phyloP scores from a whole-genome alignment of 2,888 invertebrate species.

The Aleiodes leptofemur region DNA sequence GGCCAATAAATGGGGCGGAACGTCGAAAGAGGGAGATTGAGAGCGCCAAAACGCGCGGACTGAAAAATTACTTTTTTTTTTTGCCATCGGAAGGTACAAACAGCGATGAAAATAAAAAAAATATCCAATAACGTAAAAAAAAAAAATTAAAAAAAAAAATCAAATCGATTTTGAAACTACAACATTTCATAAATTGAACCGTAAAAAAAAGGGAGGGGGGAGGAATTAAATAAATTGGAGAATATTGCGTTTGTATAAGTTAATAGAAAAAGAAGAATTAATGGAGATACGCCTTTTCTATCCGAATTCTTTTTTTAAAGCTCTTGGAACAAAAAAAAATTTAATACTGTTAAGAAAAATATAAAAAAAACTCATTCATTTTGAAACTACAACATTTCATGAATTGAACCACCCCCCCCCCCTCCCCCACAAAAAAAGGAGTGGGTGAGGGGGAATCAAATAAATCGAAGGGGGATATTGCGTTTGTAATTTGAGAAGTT shows the following conservation, averaged over 20 bases:
- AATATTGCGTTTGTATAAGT: no score
- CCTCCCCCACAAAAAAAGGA: no score
- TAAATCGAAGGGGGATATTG: conserved; percentile 22
- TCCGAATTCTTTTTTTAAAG: no score
- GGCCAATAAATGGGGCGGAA: conserved; percentile 61
- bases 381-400: no score
- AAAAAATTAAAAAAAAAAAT: background rate
- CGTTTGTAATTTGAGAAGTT: conserved; percentile 30
- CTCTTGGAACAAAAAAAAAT: no score
- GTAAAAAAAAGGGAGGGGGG: background rate
- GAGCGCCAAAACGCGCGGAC: conserved; percentile 34
- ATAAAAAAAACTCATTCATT: no score
- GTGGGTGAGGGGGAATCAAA: background rate
- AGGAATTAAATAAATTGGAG: no score
- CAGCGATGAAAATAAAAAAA: conserved; percentile 27
- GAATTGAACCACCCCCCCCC: no score
- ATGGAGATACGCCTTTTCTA: no score
- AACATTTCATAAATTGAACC: conserved; percentile 15
- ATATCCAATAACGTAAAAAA: conserved; percentile 21
- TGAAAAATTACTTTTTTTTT: conserved; percentile 11
- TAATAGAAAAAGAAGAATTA: no score
- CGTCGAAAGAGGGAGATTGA: conserved; percentile 45
- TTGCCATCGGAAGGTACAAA: conserved; percentile 4
- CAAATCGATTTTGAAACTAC: conserved; percentile 9
- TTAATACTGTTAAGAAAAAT: no score